phyloP scores from a whole-genome alignment of 2,797 vertebrate genomes.

The Lutjanus campechanus region DNA sequence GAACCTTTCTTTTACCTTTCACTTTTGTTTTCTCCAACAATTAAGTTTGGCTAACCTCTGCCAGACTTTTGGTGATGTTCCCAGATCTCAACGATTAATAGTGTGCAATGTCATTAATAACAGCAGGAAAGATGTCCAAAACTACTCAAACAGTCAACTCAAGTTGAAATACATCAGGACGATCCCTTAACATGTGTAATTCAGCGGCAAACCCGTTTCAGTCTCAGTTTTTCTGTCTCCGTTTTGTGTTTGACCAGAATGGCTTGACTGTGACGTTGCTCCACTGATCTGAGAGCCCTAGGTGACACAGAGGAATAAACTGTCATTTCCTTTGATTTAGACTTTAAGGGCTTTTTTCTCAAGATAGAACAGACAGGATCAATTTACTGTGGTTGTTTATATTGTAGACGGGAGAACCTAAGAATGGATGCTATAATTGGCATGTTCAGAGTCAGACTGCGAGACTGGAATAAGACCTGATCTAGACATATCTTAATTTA shows the following conservation, averaged over 20 bases:
- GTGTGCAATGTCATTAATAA: background rate
- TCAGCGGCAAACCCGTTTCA: background rate
- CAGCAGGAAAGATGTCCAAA: background rate
- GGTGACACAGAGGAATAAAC: slow-evolving; percentile 22
- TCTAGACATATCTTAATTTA: slow-evolving; percentile 31
- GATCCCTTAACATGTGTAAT: background rate
- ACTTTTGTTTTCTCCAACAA: background rate
- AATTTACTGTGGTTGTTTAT: slow-evolving; percentile 9
- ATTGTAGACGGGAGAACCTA: background rate
- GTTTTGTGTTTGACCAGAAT: background rate
- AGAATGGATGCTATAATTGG: slow-evolving; percentile 35
- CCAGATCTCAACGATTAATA: background rate
- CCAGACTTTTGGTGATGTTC: background rate
- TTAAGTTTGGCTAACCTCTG: background rate
- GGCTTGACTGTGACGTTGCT: background rate
- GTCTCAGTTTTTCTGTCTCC: background rate
- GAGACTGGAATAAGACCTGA: slow-evolving; percentile 1
- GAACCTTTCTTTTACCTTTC: background rate
- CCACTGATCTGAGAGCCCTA: background rate
- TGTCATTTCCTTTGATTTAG: slow-evolving; percentile 36
- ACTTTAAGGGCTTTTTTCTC: slow-evolving; percentile 26
- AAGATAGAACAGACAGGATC: slow-evolving; percentile 12
- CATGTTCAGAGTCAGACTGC: slow-evolving; percentile 2
- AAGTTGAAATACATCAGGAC: background rate
- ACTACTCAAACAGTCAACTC: background rate